Evolutionary conservation across 2,797 vertebrate species (phyloP), one percentile per base, ranked within the genome.

Genomic region (Coluber constrictor): DNA sequence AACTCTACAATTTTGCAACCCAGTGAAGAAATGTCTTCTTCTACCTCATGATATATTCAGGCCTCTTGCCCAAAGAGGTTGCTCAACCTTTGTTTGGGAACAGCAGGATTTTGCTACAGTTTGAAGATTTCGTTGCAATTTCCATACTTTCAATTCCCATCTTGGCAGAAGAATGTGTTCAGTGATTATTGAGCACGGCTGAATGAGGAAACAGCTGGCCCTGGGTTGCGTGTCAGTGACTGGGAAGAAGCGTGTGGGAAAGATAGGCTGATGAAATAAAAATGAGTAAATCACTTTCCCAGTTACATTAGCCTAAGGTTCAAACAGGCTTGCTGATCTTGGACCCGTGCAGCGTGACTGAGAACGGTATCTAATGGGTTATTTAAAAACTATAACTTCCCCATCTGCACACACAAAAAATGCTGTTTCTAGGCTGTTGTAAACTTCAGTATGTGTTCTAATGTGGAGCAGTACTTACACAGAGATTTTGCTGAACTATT

Each of bases 251-350:
- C 61, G 91, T 90, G 91, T 92, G 91, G 63, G 59, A 88, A 90
- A 86, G 89, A 66, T 55, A 61, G 90, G 86, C 70, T 88, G 66
- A 51, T 66, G 86, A 79, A 88, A 83, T 90, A 55, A 89, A 94
- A 89, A 13, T 9, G 47, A 63, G 95, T 83, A 91, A 93, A 87
- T 95, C 9, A 57, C 61, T 94, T 95, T 43, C 32, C 86, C 60
- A 61, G 37, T 56, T 91, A 15, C 95, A n/a, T 96, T 96, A 94
- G 70, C 93, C 23, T 91, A 66, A 89, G 90, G 95, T 92, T 92
- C 79, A 79, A 1, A 88, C 90, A 16, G n/a, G 16, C 2, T 94
- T 89, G 56, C 37, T 95, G 91, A 90, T 88, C 3, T 89, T 91
- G 56, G 32, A 88, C 83, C 56, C 87, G n/a, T 88, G 57, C 87